Percentiles rank a stretch among this genome's conserved stretches.
Conservation (phyloP, 2,113 vertebrate species). For the Oncorhynchus kisutch region DNA sequence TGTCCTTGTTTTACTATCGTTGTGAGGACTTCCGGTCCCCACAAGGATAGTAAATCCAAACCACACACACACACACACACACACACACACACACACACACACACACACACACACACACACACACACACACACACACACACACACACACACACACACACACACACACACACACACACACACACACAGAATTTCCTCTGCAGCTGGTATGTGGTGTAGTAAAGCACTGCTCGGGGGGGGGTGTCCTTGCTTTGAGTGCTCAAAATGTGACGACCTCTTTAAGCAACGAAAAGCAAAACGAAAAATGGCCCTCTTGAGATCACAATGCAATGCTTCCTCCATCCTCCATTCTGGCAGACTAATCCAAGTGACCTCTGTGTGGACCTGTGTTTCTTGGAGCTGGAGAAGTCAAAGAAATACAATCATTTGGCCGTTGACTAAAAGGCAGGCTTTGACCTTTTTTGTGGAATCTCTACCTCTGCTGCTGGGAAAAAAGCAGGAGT, state of each 20-base stretch:
- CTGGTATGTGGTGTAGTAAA: background rate
- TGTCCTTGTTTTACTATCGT: constrained; percentile 3
- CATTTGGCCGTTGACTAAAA: constrained; percentile 3
- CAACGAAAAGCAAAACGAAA: constrained; percentile 48
- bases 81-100: background rate
- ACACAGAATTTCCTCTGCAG: background rate
- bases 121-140: background rate
- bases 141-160: background rate
- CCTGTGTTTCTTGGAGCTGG: constrained; percentile 19
- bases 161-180: background rate
- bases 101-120: background rate
- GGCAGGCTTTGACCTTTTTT: background rate
- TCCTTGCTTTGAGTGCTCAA: constrained; percentile 35
- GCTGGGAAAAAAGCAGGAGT: constrained; percentile 19
- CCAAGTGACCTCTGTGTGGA: constrained; percentile 5
- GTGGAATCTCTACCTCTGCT: constrained; percentile 26
- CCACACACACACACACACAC: too few relatives aligned
- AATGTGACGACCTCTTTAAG: constrained; percentile 31
- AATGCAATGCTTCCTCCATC: constrained; percentile 18
- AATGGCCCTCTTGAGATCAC: constrained; percentile 33
- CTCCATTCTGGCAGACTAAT: constrained; percentile 35
- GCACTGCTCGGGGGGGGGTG: constrained; percentile 23
- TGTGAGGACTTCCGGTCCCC: too few relatives aligned
- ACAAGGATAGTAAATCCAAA: too few relatives aligned
- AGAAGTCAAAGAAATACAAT: constrained; percentile 7